Evolutionary conservation across 2,797 vertebrate genomes (phyloP).

Genomic region (Hydrolagus colliei): DNA sequence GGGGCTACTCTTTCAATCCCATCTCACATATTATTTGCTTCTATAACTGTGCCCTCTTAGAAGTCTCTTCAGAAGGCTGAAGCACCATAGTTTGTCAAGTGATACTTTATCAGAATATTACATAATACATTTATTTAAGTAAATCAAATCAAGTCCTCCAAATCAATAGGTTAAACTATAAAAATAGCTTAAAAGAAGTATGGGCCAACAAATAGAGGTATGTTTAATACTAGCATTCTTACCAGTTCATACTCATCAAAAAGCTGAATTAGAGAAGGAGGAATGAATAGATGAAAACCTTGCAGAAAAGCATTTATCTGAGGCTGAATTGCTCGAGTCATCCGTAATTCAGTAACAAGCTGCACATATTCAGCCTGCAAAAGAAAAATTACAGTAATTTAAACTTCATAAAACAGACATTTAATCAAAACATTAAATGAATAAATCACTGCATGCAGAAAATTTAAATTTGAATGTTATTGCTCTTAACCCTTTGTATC

Average conservation of each 20-base stretch:
- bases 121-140: too few relatives aligned
- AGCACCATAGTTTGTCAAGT: too few relatives aligned
- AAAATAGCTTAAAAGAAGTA: too few relatives aligned
- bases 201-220: constrained; percentile 23
- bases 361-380: constrained; percentile 91
- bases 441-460: neutral
- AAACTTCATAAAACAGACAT: neutral
- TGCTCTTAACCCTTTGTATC: neutral
- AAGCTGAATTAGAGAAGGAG: constrained; percentile 87
- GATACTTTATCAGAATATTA: too few relatives aligned
- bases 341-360: constrained; percentile 94
- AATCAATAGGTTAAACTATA: too few relatives aligned
- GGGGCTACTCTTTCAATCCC: too few relatives aligned
- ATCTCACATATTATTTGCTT: too few relatives aligned
- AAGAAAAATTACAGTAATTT: neutral
- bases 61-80: too few relatives aligned
- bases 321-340: constrained; percentile 97
- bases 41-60: too few relatives aligned
- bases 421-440: constrained; percentile 5
- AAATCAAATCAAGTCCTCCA: too few relatives aligned
- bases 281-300: constrained; percentile 97
- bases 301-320: constrained; percentile 95
- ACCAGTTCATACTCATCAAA: constrained; percentile 98
- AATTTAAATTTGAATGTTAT: neutral
- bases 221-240: constrained; percentile 44